Conservation (phyloP, 2,888 invertebrate species). For the Dascillus cervinus region DNA sequence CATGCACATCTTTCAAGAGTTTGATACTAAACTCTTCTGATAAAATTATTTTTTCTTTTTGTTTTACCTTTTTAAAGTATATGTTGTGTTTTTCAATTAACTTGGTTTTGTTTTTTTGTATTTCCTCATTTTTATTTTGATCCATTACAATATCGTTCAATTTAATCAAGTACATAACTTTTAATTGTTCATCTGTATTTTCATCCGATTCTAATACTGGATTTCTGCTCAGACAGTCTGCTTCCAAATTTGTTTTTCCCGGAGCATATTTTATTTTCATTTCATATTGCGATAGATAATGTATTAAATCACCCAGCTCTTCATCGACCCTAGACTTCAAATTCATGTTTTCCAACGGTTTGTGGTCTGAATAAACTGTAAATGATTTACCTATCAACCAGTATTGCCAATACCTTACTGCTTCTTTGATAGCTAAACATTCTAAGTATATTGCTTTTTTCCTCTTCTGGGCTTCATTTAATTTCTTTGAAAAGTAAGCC, state of each 20-base stretch:
- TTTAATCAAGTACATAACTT: slow-evolving; percentile 1
- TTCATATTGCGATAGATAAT: slow-evolving; percentile 19
- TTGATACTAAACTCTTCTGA: no score
- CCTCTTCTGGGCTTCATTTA: slow-evolving; percentile 21
- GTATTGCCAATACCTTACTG: slow-evolving; percentile 21
- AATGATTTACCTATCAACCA: slow-evolving; percentile 21
- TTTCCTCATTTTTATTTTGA: background rate
- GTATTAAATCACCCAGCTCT: slow-evolving; percentile 17
- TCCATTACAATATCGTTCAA: background rate
- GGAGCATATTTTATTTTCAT: slow-evolving; percentile 17
- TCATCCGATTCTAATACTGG: slow-evolving; percentile 1
- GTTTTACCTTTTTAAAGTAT: no score
- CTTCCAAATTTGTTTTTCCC: slow-evolving; percentile 1
- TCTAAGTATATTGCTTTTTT: slow-evolving; percentile 23
- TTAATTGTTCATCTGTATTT: slow-evolving; percentile 6
- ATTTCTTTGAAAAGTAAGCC: slow-evolving; percentile 19
- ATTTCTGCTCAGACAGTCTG: slow-evolving; percentile 2
- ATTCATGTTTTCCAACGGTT: slow-evolving; percentile 18
- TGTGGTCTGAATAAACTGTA: slow-evolving; percentile 20
- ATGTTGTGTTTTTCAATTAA: no score
- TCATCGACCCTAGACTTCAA: slow-evolving; percentile 19
- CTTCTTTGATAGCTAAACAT: slow-evolving; percentile 22
- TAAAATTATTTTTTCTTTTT: no score
- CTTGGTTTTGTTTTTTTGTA: no score
- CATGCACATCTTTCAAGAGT: no score